phyloP scores from a whole-genome alignment of 2,797 vertebrate species.

The Nyctalus aviator region DNA sequence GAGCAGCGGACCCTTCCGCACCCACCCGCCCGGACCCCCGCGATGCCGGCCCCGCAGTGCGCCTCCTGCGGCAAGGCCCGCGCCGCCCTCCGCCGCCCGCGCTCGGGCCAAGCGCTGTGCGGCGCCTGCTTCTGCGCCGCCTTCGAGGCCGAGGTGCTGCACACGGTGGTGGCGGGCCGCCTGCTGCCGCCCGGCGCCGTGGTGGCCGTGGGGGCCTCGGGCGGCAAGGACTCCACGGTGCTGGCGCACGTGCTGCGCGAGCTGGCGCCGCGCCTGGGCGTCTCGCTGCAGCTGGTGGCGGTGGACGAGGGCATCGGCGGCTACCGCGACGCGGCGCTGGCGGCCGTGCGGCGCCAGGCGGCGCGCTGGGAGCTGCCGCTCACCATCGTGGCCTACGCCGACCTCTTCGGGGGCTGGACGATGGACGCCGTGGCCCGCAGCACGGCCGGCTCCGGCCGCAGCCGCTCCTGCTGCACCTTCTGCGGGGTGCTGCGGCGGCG shows the following conservation, averaged over 20 bases:
- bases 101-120: conserved; percentile 91
- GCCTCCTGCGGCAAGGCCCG: conserved; percentile 87
- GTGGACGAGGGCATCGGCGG: conserved; percentile 95
- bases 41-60: conserved; percentile 88
- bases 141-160: conserved; percentile 94
- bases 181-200: conserved; percentile 90
- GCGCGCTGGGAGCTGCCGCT: conserved; percentile 92
- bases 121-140: conserved; percentile 92
- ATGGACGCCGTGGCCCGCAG: conserved; percentile 94
- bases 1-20: not conserved
- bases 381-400: conserved; percentile 92
- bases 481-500: conserved; percentile 94
- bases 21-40: not conserved
- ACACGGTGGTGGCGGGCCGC: conserved; percentile 88
- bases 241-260: conserved; percentile 93
- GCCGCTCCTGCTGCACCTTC: conserved; percentile 95
- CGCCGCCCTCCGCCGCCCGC: conserved; percentile 91
- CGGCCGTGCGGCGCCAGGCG: conserved; percentile 92
- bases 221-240: conserved; percentile 95
- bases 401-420: conserved; percentile 93
- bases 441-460: conserved; percentile 91
- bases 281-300: conserved; percentile 91
- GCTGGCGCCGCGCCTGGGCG: conserved; percentile 89
- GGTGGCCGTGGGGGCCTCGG: conserved; percentile 92
- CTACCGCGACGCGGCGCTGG: conserved; percentile 93